Evolutionary conservation across 2,797 vertebrate genomes (phyloP), one percentile per base, ranked within the genome.

Genomic region (Channallabes apus): DNA sequence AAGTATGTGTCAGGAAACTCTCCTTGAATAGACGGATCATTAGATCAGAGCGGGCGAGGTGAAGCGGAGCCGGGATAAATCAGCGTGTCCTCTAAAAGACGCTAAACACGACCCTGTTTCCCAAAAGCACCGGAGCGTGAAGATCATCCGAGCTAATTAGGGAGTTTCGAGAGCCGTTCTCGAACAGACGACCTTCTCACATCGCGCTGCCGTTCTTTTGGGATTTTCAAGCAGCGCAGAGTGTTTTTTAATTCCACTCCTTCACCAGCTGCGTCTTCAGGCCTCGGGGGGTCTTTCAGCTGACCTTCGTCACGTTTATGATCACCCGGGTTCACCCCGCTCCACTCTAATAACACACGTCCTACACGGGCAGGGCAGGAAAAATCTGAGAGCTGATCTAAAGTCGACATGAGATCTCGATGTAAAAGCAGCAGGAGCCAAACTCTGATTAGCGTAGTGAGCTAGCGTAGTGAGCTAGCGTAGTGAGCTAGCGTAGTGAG

Each of bases 11-110:
- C 32, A 62, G 58, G 32, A 62, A 79, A 18, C 76, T 78, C 77
- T 61, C 9, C 2, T 15, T n/a, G 58, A 24, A 65, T 7, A 32
- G 41, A 12, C 67, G 79, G 62, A 51, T 79, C 32, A 41, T 79
- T 62, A 62, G 58, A 62, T 41, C 29, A 24, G 20, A 88, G 87
- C 71, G 80, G 84, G 84, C 46, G 90, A 88, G 86, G 87, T 90
- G 79, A 61, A 85, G 85, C 78, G 87, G 91, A 91, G 90, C 79
- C 89, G 27, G 86, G 78, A 77, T 80, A 75, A 83, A 76, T 51
- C 38, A 65, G 58, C 20, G 71, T 46, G 68, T 83, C 68, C 68
- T 83, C 54, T 65, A 67, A 83, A 76, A 41, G 18, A 76, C 38
- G 20, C 59, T 54, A 73, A 83, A 38, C 58, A 3, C 24, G 27